Percentiles rank a stretch among this genome's conserved stretches.
These are phyloP conservation scores for Tachina grossa DNA, from an alignment of 2,888 invertebrate genomes.

Conservation along the genomic window DNA sequence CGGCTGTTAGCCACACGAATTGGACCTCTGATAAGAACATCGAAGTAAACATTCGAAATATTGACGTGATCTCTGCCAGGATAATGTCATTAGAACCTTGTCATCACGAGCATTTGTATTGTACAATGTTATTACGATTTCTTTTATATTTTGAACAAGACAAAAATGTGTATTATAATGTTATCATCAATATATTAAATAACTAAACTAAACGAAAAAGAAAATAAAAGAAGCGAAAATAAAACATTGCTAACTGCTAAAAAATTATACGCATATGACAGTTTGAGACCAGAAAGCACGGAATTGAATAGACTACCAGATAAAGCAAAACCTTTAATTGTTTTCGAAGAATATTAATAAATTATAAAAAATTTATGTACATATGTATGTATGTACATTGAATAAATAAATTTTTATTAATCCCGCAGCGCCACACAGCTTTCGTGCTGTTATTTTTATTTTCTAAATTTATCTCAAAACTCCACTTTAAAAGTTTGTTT, in stretches of 20 bases:
- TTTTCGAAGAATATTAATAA: slow-evolving; percentile 3
- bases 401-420: too few relatives aligned
- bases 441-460: not conserved
- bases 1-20: too few relatives aligned
- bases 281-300: slow-evolving; percentile 41
- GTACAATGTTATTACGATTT: not conserved
- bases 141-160: slow-evolving; percentile 21
- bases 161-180: slow-evolving; percentile 10
- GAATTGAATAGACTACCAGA: not conserved
- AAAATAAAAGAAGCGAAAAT: slow-evolving; percentile 17
- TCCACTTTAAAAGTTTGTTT: not conserved
- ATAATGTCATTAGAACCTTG: too few relatives aligned
- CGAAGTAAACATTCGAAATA: too few relatives aligned
- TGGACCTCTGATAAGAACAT: too few relatives aligned
- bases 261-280: slow-evolving; percentile 43
- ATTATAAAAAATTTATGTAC: not conserved
- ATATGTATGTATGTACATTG: too few relatives aligned
- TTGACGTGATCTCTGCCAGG: too few relatives aligned
- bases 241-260: slow-evolving; percentile 37
- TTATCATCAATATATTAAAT: slow-evolving; percentile 50
- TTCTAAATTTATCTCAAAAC: not conserved
- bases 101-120: too few relatives aligned
- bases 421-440: too few relatives aligned
- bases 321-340: not conserved
- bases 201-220: not conserved